phyloP scores from a whole-genome alignment of 2,888 invertebrate species.

The Netelia fuscicornis region DNA sequence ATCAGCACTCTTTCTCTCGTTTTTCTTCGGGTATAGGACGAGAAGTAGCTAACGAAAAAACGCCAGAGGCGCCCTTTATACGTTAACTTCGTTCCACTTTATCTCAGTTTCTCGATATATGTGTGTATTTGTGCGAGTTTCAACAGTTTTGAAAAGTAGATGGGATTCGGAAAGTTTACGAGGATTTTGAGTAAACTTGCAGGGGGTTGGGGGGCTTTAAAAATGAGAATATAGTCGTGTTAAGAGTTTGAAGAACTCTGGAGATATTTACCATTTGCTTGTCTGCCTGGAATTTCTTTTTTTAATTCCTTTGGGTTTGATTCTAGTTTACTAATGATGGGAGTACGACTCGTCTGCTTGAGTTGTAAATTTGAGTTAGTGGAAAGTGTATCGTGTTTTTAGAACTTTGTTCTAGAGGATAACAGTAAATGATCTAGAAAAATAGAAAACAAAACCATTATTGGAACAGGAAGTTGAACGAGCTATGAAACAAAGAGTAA shows the following conservation, averaged over 20 bases:
- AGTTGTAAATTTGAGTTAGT: too few species aligned
- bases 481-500: too few species aligned
- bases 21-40: slow-evolving; percentile 21
- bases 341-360: neutral
- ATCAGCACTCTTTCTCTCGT: slow-evolving; percentile 14
- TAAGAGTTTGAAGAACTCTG: slow-evolving; percentile 42
- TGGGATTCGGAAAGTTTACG: slow-evolving; percentile 51
- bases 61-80: slow-evolving; percentile 53
- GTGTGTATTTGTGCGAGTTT: slow-evolving; percentile 33
- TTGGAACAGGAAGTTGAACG: too few species aligned
- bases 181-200: slow-evolving; percentile 37
- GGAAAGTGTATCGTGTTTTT: too few species aligned
- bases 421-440: too few species aligned
- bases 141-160: slow-evolving; percentile 37
- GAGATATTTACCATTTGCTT: slow-evolving; percentile 8
- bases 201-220: slow-evolving; percentile 44
- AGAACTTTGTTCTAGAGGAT: too few species aligned
- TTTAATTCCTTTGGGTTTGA: neutral
- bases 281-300: neutral
- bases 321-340: slow-evolving; percentile 13
- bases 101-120: slow-evolving; percentile 58
- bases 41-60: slow-evolving; percentile 52
- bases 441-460: too few species aligned
- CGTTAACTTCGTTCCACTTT: slow-evolving; percentile 75
- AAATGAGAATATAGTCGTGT: slow-evolving; percentile 42